Percentiles rank a stretch among this genome's conserved stretches.
phyloP scores from a whole-genome alignment of 1,140 invertebrate genomes.

The Druon quercuslanigerum region DNA sequence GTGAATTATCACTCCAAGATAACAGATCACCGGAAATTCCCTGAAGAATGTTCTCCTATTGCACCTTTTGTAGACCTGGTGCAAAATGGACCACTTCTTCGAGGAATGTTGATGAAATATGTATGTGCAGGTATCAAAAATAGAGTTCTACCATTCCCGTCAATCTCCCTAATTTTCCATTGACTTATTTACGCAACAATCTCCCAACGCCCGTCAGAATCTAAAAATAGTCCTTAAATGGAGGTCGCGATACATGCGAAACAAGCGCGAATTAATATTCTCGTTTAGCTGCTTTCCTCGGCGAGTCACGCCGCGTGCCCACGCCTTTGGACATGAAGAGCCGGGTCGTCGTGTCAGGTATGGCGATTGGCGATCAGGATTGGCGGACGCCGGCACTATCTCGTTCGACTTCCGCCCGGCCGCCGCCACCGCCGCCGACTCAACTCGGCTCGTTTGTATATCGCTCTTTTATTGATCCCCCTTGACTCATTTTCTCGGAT shows the following conservation, averaged over 20 bases:
- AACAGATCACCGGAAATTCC: too few relatives aligned
- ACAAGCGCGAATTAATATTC: slow-evolving; percentile 45
- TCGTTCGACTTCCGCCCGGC: slow-evolving; percentile 59
- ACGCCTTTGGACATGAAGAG: slow-evolving; percentile 51
- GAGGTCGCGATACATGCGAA: slow-evolving; percentile 39
- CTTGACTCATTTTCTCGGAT: slow-evolving; percentile 51
- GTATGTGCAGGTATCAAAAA: too few relatives aligned
- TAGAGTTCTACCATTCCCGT: too few relatives aligned
- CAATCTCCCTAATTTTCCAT: too few relatives aligned
- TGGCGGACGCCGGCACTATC: slow-evolving; percentile 55
- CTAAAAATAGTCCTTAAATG: slow-evolving; percentile 39
- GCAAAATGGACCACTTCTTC: too few relatives aligned
- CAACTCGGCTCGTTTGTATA: slow-evolving; percentile 61
- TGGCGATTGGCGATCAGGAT: not conserved
- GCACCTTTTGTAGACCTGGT: too few relatives aligned
- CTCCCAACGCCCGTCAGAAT: not conserved
- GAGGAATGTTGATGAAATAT: too few relatives aligned
- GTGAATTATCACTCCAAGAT: too few relatives aligned
- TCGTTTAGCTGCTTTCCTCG: slow-evolving; percentile 55
- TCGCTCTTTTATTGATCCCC: slow-evolving; percentile 67
- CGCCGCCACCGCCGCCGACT: too few relatives aligned
- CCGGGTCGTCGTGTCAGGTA: not conserved
- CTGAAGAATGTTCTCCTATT: too few relatives aligned
- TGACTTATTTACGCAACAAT: too few relatives aligned
- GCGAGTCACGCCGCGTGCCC: slow-evolving; percentile 61